Evolutionary conservation across 2,797 vertebrate genomes (phyloP), one percentile per base, ranked within the genome.

Genomic region (Sebastes trivittatus): DNA sequence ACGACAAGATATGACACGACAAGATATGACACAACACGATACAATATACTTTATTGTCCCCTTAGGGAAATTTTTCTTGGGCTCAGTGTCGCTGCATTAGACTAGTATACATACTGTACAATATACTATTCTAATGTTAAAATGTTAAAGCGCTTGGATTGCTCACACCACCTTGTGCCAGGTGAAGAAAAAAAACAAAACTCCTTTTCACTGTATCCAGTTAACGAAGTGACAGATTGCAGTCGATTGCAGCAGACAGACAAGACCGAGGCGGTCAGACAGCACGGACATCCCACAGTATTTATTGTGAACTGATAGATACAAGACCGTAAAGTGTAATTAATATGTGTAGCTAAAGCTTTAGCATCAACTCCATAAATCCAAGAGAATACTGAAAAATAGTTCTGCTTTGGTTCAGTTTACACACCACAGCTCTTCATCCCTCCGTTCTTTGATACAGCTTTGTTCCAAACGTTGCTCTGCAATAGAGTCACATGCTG

Each of bases 151-250:
- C 1, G 14, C 42, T 54, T 36, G 36, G 54, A 49, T 27, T 0
- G 20, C 49, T 56, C 18, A 27, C 34, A 8, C n/a, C 27, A 13
- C n/a, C 6, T 25, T n/a, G 2, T 22, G 49, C 58, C 18, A 30
- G 52, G 42, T 52, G 65, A 38, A 8, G 27, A 46, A 34, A 77
- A 67, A 16, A 64, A 81, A 54, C 52, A 10, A 59, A 36, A 29
- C 5, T 38, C 67, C 20, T 54, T 11, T 58, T 65, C 13, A 8
- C 36, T 75, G 27, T 22, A 20, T 54, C 68, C 68, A 76, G 32
- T 22, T 2, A 32, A 72, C 5, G 20, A 49, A 49, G 46, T 20
- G 46, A n/a, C 52, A n/a, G 52, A 54, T n/a, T 54, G n/a, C n/a
- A 54, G 52, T 20, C n/a, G 20, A 52, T n/a, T 54, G n/a, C 52